These are phyloP conservation scores for Drosophila borborema DNA, from an alignment of 2,888 invertebrate species.

Conservation along the genomic window DNA sequence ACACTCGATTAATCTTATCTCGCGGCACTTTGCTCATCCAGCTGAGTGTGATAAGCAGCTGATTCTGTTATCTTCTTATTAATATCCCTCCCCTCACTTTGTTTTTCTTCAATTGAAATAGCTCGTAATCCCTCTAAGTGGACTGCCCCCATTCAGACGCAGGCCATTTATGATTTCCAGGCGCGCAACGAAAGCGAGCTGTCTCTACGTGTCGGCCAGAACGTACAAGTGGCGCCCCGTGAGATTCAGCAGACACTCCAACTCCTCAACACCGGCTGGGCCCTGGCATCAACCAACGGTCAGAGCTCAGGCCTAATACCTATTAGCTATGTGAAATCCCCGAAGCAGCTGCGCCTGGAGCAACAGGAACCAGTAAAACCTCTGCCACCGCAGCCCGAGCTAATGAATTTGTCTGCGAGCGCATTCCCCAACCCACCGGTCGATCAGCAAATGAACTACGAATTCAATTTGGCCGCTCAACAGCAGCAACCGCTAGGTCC, in stretches of 20 bases:
- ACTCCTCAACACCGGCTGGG: slow-evolving; percentile 89
- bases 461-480: slow-evolving; percentile 61
- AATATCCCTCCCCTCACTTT: slow-evolving; percentile 6
- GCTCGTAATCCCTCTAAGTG: slow-evolving; percentile 89
- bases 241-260: slow-evolving; percentile 90
- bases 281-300: slow-evolving; percentile 87
- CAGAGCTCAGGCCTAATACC: slow-evolving; percentile 88
- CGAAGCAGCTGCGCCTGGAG: slow-evolving; percentile 79
- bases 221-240: slow-evolving; percentile 92
- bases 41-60: slow-evolving; percentile 52
- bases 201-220: slow-evolving; percentile 91
- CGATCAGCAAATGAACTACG: slow-evolving; percentile 66
- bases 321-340: slow-evolving; percentile 86
- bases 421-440: slow-evolving; percentile 75
- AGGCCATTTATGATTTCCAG: slow-evolving; percentile 91
- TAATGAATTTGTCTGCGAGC: slow-evolving; percentile 72
- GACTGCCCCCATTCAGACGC: slow-evolving; percentile 89
- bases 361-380: slow-evolving; percentile 37
- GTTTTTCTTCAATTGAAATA: slow-evolving; percentile 70
- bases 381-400: slow-evolving; percentile 56
- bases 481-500: slow-evolving; percentile 71
- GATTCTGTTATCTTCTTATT: slow-evolving; percentile 12
- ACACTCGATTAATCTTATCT: slow-evolving; percentile 64
- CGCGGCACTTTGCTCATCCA: slow-evolving; percentile 54
- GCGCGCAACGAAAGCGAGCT: slow-evolving; percentile 91